Evolutionary conservation across 2,797 vertebrate genomes (phyloP).

Genomic region (Etheostoma nigrum): DNA sequence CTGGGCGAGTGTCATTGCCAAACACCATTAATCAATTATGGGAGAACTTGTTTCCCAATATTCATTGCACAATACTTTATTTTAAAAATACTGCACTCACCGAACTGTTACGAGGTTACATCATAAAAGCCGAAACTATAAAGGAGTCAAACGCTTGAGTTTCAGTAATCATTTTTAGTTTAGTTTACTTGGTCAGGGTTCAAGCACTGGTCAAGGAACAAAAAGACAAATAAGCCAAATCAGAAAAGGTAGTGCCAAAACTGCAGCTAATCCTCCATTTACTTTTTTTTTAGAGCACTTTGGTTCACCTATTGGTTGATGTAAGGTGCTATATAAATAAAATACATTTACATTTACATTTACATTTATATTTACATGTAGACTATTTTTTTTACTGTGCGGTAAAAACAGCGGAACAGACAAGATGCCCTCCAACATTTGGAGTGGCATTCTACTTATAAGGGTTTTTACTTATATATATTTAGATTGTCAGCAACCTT

Average conservation of each 20-base stretch:
- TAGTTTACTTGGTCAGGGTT: conserved; percentile 11
- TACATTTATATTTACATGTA: neutral
- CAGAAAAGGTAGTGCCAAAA: neutral
- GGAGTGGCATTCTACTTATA: neutral
- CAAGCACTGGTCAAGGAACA: neutral
- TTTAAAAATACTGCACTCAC: conserved; percentile 2
- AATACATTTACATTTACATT: no score
- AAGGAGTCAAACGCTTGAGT: neutral
- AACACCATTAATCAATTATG: conserved; percentile 58
- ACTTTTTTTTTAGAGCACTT: no score
- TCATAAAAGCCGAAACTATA: neutral
- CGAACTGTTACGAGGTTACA: neutral
- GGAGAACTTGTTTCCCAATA: conserved; percentile 39
- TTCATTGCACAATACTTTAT: conserved; percentile 41
- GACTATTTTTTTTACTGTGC: neutral
- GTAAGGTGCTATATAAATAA: no score
- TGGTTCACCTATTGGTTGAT: no score
- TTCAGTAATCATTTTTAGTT: neutral
- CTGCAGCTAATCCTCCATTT: neutral
- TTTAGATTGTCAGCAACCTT: neutral
- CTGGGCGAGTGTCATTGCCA: conserved; percentile 59
- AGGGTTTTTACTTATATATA: neutral
- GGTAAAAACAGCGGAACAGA: neutral
- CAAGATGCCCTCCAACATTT: neutral
- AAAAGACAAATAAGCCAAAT: neutral